These are phyloP conservation scores for Meteorus cinctellus DNA, from an alignment of 2,888 invertebrate species.

Conservation along the genomic window DNA sequence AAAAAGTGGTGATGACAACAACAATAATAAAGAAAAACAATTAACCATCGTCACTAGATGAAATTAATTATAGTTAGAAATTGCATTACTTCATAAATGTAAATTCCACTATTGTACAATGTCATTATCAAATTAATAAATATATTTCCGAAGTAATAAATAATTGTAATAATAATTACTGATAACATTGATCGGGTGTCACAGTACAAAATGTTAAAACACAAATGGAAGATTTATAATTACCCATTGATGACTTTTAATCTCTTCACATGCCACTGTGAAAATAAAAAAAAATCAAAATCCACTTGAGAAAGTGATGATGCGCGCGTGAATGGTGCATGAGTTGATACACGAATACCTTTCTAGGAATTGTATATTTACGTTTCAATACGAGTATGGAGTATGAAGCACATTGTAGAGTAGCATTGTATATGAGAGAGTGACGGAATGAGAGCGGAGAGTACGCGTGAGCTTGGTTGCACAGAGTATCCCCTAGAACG, in stretches of 20 bases:
- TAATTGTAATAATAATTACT: no score
- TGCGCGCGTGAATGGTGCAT: not conserved
- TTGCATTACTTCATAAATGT: not conserved
- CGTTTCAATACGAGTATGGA: conserved; percentile 23
- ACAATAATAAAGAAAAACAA: not conserved
- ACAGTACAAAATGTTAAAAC: no score
- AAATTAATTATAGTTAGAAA: not conserved
- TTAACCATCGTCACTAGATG: not conserved
- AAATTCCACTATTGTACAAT: not conserved
- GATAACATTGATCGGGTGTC: no score
- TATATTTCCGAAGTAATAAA: no score
- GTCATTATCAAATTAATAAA: not conserved
- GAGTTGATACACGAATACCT: conserved; percentile 17
- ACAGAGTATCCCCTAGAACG: conserved; percentile 4
- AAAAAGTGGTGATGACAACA: not conserved
- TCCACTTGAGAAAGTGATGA: conserved; percentile 2
- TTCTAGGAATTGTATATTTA: conserved; percentile 18
- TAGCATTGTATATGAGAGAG: conserved; percentile 32
- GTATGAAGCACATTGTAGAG: conserved; percentile 33
- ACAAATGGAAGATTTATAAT: no score
- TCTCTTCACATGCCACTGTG: no score
- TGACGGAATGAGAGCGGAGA: conserved; percentile 41
- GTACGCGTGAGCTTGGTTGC: conserved; percentile 36
- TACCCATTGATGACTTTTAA: no score
- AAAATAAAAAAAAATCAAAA: no score